phyloP scores from a whole-genome alignment of 2,888 invertebrate genomes.

The Noctua janthina region DNA sequence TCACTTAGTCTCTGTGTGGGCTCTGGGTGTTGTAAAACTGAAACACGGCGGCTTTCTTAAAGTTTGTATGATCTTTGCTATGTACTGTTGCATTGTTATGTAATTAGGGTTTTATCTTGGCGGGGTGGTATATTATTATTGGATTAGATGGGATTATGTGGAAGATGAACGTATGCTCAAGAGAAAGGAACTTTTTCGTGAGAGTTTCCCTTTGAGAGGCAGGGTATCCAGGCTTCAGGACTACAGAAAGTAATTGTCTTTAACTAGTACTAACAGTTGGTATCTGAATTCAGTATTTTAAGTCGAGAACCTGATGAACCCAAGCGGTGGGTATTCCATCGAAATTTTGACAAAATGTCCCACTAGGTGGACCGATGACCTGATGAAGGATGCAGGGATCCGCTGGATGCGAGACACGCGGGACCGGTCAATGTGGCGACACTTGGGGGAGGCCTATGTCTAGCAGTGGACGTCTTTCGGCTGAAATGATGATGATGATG shows the following conservation, averaged over 20 bases:
- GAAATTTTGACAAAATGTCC: no score
- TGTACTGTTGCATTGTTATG: constrained; percentile 56
- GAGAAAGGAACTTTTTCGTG: neutral
- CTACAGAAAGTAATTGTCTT: neutral
- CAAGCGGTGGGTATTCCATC: no score
- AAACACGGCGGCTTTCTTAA: constrained; percentile 60
- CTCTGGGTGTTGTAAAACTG: constrained; percentile 54
- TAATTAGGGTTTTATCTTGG: constrained; percentile 45
- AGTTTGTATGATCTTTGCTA: constrained; percentile 53
- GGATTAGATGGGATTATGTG: constrained; percentile 17
- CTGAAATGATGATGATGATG: no score
- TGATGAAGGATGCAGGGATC: no score
- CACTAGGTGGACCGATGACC: no score
- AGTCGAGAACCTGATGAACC: neutral
- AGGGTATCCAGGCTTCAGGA: neutral
- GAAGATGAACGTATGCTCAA: neutral
- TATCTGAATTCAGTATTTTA: neutral
- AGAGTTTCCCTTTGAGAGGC: neutral
- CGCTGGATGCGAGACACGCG: no score
- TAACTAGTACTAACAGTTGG: neutral
- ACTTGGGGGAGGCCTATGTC: no score
- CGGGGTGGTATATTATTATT: constrained; percentile 33
- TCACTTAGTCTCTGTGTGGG: constrained; percentile 7
- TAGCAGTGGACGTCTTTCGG: no score
- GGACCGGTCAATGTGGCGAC: no score